Base-by-base conservation (phyloP, 2,113 vertebrate genomes). In the Misgurnus mizolepis region DNA sequence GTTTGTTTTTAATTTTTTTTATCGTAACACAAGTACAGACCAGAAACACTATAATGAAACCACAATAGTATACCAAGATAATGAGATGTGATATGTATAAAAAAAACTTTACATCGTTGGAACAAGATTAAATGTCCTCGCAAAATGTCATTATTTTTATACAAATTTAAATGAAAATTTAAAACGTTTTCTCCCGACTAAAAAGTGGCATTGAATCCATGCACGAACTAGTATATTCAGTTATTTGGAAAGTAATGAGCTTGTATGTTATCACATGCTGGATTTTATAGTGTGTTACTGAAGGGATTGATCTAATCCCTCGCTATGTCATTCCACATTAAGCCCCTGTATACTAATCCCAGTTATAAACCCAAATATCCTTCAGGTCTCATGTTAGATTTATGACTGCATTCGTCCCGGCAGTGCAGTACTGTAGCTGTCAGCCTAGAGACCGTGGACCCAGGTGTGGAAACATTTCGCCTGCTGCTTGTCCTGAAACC, bases 301-400 rank as follows among this genome's bases (percentile, higher is more conserved):
- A 40, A 66, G 15, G 15, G 62, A 77, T 66, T 76, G 73, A 70
- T 83, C n/a, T 64, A 62, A 61, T 76, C 40, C 67, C 39, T 60
- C 78, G 14, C 22, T 56, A 40, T 61, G 66, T 60, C 60, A 79
- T 83, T 74, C 43, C 62, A 67, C 68, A 39, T 18, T 55, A 64
- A 39, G 34, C 67, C 0, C 53, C 39, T 58, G 62, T 47, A 67
- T 47, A 49, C 67, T 81, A 71, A 82, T 74, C 83, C 76, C 11
- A 17, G 60, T 78, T 80, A 80, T 74, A 68, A 78, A 67, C 53
- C n/a, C 65, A 78, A 76, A 83, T 34, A 83, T 65, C 45, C n/a
- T 49, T 43, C 78, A 65, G 8, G 71, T 14, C 69, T 65, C 4
- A 22, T 70, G 39, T 62, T 50, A 71, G 22, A 82, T 60, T 83